A percentile compares a stretch with the other conserved stretches of the same genome.
Conservation (phyloP, 2,797 vertebrate species). For the Nasua narica region DNA sequence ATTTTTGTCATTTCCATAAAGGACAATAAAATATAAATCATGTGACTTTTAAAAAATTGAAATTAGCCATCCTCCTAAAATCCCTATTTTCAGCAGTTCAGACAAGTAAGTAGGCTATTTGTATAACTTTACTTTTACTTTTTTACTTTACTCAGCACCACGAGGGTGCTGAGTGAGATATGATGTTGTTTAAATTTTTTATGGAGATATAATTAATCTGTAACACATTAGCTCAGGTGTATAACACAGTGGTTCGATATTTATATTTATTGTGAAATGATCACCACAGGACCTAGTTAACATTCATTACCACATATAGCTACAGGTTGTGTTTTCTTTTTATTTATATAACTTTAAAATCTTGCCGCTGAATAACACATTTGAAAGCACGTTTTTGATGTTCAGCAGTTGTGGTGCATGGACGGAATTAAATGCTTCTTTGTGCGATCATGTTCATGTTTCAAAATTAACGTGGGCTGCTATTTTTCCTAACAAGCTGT, state of each 20-base stretch:
- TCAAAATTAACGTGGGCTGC: not conserved
- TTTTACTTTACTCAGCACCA: too few species aligned
- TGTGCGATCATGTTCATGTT: not conserved
- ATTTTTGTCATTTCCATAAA: constrained; percentile 3
- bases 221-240: not conserved
- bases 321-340: not conserved
- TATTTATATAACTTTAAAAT: not conserved
- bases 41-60: not conserved
- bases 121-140: not conserved
- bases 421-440: not conserved
- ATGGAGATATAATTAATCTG: not conserved
- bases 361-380: not conserved
- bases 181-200: not conserved
- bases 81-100: not conserved
- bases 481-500: not conserved
- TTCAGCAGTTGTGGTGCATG: not conserved
- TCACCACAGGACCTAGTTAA: not conserved
- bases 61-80: not conserved
- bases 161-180: too few species aligned
- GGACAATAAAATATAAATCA: not conserved
- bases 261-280: not conserved
- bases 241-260: not conserved
- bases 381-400: not conserved
- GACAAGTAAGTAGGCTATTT: not conserved
- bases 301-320: not conserved